Evolutionary conservation across 2,888 invertebrate species (phyloP).

Genomic region (Melanostoma mellinum): DNA sequence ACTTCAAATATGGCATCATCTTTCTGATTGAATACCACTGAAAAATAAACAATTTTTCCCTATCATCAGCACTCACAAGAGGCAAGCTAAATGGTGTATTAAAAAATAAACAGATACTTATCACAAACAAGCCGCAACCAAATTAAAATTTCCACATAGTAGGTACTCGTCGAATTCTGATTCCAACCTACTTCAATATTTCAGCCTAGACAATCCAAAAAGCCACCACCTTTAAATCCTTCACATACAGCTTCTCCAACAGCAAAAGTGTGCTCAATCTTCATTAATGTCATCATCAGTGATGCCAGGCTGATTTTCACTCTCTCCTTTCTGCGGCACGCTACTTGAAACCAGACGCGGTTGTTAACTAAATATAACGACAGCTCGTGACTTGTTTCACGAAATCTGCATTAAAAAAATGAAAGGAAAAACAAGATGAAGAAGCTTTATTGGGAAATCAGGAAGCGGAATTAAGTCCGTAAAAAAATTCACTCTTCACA

Average conservation of each 20-base stretch:
- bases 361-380: conserved; percentile 29
- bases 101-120: neutral
- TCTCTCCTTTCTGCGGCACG: neutral
- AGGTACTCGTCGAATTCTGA: neutral
- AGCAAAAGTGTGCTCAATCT: conserved; percentile 25
- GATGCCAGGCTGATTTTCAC: conserved; percentile 39
- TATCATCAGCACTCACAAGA: neutral
- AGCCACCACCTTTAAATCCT: neutral
- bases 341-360: neutral
- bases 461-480: neutral
- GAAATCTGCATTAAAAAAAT: conserved; percentile 26
- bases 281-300: conserved; percentile 43
- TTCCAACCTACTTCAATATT: neutral
- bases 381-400: conserved; percentile 27
- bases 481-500: too few relatives aligned
- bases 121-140: conserved; percentile 4
- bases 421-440: conserved; percentile 2
- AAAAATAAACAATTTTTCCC: conserved; percentile 15
- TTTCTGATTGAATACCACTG: conserved; percentile 26
- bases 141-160: conserved; percentile 14
- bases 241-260: conserved; percentile 31
- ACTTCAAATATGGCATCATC: neutral
- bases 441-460: neutral
- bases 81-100: neutral
- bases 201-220: conserved; percentile 25